Percentiles rank a stretch among this genome's conserved stretches.
These are phyloP conservation scores for Phyllotreta cruciferae DNA, from an alignment of 2,888 invertebrate species.

Conservation along the genomic window DNA sequence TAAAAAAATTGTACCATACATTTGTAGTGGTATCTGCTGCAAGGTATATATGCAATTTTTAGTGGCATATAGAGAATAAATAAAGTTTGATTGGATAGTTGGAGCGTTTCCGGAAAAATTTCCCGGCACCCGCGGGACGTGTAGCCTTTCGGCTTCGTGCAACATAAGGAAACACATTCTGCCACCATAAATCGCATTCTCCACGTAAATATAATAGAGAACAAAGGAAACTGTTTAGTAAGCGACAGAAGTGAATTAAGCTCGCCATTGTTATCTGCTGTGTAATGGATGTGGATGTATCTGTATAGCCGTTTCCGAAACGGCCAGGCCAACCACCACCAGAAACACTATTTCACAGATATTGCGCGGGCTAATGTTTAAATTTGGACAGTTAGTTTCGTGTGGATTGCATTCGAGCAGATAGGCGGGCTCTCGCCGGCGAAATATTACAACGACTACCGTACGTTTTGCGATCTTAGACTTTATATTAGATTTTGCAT, in stretches of 20 bases:
- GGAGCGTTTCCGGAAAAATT: constrained; percentile 2
- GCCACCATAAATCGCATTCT: constrained; percentile 49
- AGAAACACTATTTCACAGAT: constrained; percentile 55
- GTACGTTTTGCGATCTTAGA: constrained; percentile 23
- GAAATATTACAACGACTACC: constrained; percentile 22
- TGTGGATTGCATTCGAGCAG: constrained; percentile 30
- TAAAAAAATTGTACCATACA: no score
- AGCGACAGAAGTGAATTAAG: constrained; percentile 58
- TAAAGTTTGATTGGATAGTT: not conserved
- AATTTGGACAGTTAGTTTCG: constrained; percentile 38
- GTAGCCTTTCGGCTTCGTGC: constrained; percentile 3
- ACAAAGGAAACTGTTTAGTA: constrained; percentile 59
- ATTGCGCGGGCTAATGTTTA: constrained; percentile 47
- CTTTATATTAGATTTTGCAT: constrained; percentile 7
- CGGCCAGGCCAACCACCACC: constrained; percentile 43
- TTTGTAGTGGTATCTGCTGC: no score
- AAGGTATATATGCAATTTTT: no score
- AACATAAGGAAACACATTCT: constrained; percentile 17
- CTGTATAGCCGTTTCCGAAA: constrained; percentile 53
- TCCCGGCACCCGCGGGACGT: not conserved
- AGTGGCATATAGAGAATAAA: no score
- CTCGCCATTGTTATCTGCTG: constrained; percentile 58
- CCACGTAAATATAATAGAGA: constrained; percentile 55
- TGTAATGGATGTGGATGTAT: constrained; percentile 58
- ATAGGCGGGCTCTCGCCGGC: constrained; percentile 25